phyloP scores from a whole-genome alignment of 2,888 invertebrate genomes.

The Tolmerus cingulatus region DNA sequence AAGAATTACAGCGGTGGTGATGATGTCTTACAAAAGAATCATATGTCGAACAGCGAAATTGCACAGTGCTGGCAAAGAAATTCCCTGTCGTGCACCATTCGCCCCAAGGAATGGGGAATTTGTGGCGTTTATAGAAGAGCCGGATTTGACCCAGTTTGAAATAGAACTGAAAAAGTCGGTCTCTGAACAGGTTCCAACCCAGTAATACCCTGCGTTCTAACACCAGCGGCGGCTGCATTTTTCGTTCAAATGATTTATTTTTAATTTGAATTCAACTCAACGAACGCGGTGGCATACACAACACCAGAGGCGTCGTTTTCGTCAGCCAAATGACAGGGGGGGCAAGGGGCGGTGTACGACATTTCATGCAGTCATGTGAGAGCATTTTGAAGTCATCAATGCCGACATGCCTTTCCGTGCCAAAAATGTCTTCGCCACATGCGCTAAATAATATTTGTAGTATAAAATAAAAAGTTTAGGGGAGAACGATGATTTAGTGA shows the following conservation, averaged over 20 bases:
- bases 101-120: conserved; percentile 2
- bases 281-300: not conserved
- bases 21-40: not conserved
- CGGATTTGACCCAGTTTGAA: conserved; percentile 38
- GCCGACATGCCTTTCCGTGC: conserved; percentile 22
- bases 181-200: conserved; percentile 35
- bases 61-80: conserved; percentile 3
- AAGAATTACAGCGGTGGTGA: not conserved
- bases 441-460: not conserved
- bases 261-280: not conserved
- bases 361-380: conserved; percentile 35
- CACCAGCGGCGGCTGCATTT: not conserved
- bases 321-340: not conserved
- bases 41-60: not conserved
- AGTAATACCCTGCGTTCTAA: not conserved
- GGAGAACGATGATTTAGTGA: conserved; percentile 4
- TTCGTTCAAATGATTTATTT: conserved; percentile 26
- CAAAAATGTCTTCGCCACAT: conserved; percentile 20
- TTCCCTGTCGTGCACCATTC: conserved; percentile 1
- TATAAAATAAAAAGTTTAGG: not conserved
- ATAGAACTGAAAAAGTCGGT: conserved; percentile 40
- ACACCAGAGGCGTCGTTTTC: not conserved
- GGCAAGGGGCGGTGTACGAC: not conserved
- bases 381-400: conserved; percentile 31
- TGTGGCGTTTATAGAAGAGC: conserved; percentile 29